phyloP scores from a whole-genome alignment of 2,888 invertebrate species.

The Machimus rusticus region DNA sequence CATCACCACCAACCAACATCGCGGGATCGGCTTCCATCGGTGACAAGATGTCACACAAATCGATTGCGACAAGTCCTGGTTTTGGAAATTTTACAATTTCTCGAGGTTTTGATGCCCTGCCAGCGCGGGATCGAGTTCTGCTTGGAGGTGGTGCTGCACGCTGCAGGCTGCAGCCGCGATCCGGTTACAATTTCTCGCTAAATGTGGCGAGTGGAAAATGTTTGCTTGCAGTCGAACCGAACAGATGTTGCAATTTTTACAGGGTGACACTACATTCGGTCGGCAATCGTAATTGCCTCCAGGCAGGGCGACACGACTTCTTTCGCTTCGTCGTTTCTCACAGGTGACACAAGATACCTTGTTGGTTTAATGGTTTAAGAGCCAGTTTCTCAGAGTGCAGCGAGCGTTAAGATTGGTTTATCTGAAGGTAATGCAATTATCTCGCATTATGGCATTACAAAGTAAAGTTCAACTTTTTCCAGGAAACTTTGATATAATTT shows the following conservation, averaged over 20 bases:
- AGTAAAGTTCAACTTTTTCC: background rate
- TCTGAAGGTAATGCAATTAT: background rate
- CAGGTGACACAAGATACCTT: background rate
- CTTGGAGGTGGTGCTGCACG: conserved; percentile 6
- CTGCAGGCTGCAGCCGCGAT: background rate
- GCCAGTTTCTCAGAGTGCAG: background rate
- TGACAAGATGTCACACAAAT: conserved; percentile 37
- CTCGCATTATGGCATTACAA: background rate
- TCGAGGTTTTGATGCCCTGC: conserved; percentile 26
- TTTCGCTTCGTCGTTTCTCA: background rate
- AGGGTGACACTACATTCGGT: background rate
- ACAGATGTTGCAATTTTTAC: conserved; percentile 12
- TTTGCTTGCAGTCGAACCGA: background rate
- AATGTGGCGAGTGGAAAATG: conserved; percentile 28
- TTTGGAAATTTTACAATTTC: conserved; percentile 36
- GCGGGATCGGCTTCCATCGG: background rate
- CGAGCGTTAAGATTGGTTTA: background rate
- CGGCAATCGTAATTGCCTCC: background rate
- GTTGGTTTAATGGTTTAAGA: background rate
- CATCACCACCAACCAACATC: conserved; percentile 16
- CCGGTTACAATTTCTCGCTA: conserved; percentile 21
- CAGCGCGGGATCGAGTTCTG: conserved; percentile 2
- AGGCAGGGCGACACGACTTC: background rate
- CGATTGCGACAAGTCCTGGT: conserved; percentile 40
- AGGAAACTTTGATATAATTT: background rate